Percentiles rank a stretch among this genome's conserved stretches.
phyloP scores from a whole-genome alignment of 2,113 vertebrate genomes.

The Hystrix brachyura region DNA sequence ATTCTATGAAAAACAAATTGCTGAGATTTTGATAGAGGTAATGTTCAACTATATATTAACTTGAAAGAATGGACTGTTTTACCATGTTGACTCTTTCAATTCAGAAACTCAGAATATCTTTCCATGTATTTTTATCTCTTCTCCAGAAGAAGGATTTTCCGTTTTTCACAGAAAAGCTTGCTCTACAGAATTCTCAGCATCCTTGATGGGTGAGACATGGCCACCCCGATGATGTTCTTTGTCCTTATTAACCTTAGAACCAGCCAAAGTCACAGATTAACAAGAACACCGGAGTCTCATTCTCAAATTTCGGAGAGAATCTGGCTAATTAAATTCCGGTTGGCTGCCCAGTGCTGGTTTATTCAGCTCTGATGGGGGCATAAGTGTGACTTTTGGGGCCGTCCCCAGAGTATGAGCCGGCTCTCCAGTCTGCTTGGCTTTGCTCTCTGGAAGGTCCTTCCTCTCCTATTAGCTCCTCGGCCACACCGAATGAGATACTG shows the following conservation, averaged over 20 bases:
- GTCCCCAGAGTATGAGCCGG: no score
- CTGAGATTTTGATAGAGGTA: no score
- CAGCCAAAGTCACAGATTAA: neutral
- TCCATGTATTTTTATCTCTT: neutral
- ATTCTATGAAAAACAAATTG: no score
- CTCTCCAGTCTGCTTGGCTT: neutral
- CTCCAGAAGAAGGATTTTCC: neutral
- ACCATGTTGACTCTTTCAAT: no score
- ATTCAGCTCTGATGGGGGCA: neutral
- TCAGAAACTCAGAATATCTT: no score
- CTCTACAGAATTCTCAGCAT: neutral
- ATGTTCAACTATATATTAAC: no score
- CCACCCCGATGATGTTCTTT: neutral
- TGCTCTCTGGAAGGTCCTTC: neutral
- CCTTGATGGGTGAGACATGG: neutral
- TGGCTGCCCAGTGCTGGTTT: neutral
- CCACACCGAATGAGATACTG: neutral
- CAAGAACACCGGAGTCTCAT: neutral
- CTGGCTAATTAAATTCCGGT: neutral
- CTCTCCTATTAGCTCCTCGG: neutral
- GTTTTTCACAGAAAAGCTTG: neutral
- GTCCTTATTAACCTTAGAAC: neutral
- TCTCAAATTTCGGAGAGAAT: conserved; percentile 9
- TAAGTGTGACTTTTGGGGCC: neutral
- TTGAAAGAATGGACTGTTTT: no score